These are phyloP conservation scores for Pseudorhiza aurosa DNA, from an alignment of 30 jellyfish, hydroid and myxozoan genomes.

Conservation along the genomic window DNA sequence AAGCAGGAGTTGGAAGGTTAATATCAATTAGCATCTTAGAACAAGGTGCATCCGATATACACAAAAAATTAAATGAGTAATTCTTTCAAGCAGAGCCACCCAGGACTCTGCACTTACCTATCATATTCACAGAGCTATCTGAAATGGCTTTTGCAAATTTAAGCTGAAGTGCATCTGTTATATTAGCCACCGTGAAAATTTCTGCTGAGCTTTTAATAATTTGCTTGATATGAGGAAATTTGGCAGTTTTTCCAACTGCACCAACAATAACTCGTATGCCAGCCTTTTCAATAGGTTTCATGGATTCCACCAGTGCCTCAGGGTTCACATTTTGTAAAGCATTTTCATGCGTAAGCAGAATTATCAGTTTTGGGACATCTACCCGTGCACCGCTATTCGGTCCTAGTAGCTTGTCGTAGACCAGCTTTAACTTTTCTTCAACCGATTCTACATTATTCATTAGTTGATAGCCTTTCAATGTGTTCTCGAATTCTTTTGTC, in stretches of 20 bases:
- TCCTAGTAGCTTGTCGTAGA: slow-evolving; percentile 13
- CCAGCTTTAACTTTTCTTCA: slow-evolving; percentile 41
- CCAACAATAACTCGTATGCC: slow-evolving; percentile 48
- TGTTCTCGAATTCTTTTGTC: slow-evolving; percentile 10
- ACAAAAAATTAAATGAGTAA: too few relatives aligned
- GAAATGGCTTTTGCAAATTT: slow-evolving; percentile 25
- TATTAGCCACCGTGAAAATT: slow-evolving; percentile 32
- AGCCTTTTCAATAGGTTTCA: slow-evolving; percentile 51
- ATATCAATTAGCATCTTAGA: too few relatives aligned
- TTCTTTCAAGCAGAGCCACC: too few relatives aligned
- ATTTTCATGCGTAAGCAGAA: slow-evolving; percentile 45
- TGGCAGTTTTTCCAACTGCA: slow-evolving; percentile 32
- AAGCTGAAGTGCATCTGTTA: slow-evolving; percentile 23
- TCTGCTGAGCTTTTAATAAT: slow-evolving; percentile 21
- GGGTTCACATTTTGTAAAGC: slow-evolving; percentile 16
- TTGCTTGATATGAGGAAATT: slow-evolving; percentile 9
- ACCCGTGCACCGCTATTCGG: slow-evolving; percentile 40
- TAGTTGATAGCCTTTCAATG: slow-evolving; percentile 5
- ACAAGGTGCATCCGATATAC: too few relatives aligned
- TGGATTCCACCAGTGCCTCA: slow-evolving; percentile 21
- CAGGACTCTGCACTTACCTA: too few relatives aligned
- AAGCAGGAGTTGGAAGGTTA: too few relatives aligned
- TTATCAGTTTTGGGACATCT: slow-evolving; percentile 48
- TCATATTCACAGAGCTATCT: slow-evolving; percentile 19
- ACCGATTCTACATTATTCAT: slow-evolving; percentile 29